Conservation (phyloP, 2,888 invertebrate genomes). For the Mythimna pallens region DNA sequence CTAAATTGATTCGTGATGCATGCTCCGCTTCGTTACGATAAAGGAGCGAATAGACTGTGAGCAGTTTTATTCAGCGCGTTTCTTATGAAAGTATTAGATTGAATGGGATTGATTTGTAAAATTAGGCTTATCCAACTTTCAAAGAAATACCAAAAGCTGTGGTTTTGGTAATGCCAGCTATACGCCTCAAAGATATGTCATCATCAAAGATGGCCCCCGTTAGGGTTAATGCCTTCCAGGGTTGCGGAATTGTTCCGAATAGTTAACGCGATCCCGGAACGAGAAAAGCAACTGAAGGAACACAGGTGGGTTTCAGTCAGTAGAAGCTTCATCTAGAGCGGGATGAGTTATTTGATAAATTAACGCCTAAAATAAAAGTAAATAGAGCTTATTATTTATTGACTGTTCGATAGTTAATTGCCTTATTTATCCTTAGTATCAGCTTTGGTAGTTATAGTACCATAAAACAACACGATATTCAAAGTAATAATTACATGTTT, state of each 20-base stretch:
- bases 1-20: slow-evolving; percentile 72
- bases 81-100: slow-evolving; percentile 7
- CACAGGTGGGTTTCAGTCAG: no score
- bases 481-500: background rate
- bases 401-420: background rate
- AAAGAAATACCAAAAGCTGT: background rate
- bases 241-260: no score
- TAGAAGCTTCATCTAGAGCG: no score
- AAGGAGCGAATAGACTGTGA: slow-evolving; percentile 46
- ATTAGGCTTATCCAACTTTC: slow-evolving; percentile 1
- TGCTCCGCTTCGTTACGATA: slow-evolving; percentile 55
- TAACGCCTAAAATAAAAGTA: no score
- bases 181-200: no score
- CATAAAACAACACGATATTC: background rate
- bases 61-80: slow-evolving; percentile 26
- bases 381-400: background rate
- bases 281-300: no score
- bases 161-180: background rate
- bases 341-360: no score
- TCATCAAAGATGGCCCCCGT: no score
- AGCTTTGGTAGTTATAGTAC: background rate
- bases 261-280: no score
- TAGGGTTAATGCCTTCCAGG: no score
- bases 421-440: background rate
- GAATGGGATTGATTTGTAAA: slow-evolving; percentile 9